These are phyloP conservation scores for Notarius lentiginosus DNA, from an alignment of 2,113 vertebrate species.

Conservation along the genomic window DNA sequence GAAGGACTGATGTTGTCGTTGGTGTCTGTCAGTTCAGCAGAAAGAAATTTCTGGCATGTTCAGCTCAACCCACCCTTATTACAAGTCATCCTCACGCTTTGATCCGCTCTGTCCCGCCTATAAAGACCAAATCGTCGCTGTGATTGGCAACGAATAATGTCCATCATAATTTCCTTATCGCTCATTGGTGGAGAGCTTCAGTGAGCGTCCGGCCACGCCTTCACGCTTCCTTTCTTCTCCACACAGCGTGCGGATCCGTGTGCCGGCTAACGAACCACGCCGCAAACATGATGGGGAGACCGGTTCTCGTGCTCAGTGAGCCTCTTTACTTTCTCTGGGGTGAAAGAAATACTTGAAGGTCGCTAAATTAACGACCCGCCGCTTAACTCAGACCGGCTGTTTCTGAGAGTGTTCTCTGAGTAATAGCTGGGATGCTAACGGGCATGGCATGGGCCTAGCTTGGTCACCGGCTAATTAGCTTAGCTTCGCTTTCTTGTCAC, in stretches of 20 bases:
- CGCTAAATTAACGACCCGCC: neutral
- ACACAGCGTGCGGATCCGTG: constrained; percentile 30
- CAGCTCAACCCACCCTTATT: neutral
- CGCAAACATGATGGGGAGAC: constrained; percentile 84
- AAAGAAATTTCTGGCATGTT: constrained; percentile 39
- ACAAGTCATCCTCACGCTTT: neutral
- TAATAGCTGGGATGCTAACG: constrained; percentile 35
- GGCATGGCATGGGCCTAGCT: constrained; percentile 45
- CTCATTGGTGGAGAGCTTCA: constrained; percentile 58
- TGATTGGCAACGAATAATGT: constrained; percentile 52
- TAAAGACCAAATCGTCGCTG: neutral
- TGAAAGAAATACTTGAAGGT: neutral
- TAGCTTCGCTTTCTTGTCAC: constrained; percentile 8
- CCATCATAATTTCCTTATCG: constrained; percentile 4
- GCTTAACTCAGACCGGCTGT: neutral
- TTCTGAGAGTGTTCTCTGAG: neutral
- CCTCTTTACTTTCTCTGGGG: constrained; percentile 27
- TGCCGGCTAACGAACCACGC: constrained; percentile 51
- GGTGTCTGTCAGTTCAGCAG: neutral
- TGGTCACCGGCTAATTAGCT: constrained; percentile 23
- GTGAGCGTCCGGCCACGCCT: constrained; percentile 15
- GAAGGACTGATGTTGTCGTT: neutral
- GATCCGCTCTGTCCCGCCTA: neutral
- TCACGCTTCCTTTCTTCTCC: constrained; percentile 49
- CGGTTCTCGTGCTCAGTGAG: constrained; percentile 93